Percentiles rank a stretch among this genome's conserved stretches.
Evolutionary conservation across 2,797 vertebrate species (phyloP).

Genomic region (Neostethus bicornis): DNA sequence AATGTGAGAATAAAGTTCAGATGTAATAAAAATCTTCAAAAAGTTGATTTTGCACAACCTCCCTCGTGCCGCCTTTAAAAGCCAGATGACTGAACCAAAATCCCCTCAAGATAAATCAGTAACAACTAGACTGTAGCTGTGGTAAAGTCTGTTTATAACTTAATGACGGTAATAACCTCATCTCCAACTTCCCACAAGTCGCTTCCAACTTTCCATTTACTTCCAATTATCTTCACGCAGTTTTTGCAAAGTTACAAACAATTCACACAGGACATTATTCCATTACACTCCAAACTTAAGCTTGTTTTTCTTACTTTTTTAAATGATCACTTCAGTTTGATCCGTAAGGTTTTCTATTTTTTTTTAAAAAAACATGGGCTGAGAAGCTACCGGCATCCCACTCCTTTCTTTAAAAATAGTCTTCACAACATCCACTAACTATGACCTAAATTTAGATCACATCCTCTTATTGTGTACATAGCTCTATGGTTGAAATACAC

Average conservation of each 20-base stretch:
- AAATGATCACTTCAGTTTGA: background rate
- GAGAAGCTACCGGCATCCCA: slow-evolving; percentile 8
- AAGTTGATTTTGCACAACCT: no score
- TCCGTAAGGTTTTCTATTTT: slow-evolving; percentile 1
- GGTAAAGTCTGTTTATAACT: background rate
- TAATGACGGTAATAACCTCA: background rate
- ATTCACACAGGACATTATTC: background rate
- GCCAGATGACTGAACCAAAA: no score
- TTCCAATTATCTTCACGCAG: background rate
- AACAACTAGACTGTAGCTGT: no score
- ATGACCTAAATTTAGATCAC: slow-evolving; percentile 30
- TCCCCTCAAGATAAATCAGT: no score
- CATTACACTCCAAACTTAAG: background rate
- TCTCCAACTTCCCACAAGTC: no score
- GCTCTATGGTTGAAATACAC: slow-evolving; percentile 22
- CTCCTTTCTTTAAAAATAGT: background rate
- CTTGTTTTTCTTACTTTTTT: background rate
- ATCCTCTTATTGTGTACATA: slow-evolving; percentile 27
- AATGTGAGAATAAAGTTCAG: no score
- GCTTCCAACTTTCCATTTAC: background rate
- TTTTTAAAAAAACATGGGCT: background rate
- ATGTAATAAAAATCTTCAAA: no score
- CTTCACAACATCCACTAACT: slow-evolving; percentile 25
- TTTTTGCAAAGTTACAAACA: background rate
- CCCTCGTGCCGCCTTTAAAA: no score